phyloP scores from a whole-genome alignment of 1,140 invertebrate species.

The Halictus rubicundus region DNA sequence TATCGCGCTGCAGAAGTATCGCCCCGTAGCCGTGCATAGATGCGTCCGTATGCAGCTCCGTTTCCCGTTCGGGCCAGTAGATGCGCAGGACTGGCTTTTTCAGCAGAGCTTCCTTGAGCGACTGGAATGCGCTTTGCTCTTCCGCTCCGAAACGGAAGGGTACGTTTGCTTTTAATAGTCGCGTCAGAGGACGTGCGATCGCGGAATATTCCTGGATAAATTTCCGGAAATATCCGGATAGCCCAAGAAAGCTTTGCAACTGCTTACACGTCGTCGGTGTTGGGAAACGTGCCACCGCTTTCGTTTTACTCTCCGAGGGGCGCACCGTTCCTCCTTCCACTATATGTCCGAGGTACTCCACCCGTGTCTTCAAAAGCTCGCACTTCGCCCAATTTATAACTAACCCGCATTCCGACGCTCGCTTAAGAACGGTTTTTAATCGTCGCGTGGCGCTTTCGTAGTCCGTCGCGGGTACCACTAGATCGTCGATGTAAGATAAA shows the following conservation, averaged over 20 bases:
- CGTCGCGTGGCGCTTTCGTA: background rate
- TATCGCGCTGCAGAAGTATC: too few species aligned
- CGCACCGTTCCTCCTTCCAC: background rate
- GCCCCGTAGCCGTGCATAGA: too few species aligned
- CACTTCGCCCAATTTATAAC: constrained; percentile 25
- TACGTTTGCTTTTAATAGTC: too few species aligned
- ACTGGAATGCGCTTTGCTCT: too few species aligned
- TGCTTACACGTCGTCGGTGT: background rate
- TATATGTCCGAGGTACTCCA: constrained; percentile 18
- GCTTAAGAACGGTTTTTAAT: background rate
- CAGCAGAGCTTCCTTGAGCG: too few species aligned
- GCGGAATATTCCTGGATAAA: too few species aligned
- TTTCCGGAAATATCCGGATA: background rate
- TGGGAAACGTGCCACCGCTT: constrained; percentile 6
- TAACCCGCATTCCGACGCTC: constrained; percentile 18
- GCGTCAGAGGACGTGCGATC: too few species aligned
- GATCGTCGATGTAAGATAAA: constrained; percentile 38
- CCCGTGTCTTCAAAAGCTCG: background rate
- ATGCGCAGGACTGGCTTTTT: too few species aligned
- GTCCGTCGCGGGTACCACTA: too few species aligned
- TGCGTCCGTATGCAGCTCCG: too few species aligned
- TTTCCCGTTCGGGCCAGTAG: too few species aligned
- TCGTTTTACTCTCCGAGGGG: background rate
- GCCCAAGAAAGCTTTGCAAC: background rate
- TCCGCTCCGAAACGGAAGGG: too few species aligned